Evolutionary conservation across 2,888 invertebrate species (phyloP).

Genomic region (Hydriomena furcata): DNA sequence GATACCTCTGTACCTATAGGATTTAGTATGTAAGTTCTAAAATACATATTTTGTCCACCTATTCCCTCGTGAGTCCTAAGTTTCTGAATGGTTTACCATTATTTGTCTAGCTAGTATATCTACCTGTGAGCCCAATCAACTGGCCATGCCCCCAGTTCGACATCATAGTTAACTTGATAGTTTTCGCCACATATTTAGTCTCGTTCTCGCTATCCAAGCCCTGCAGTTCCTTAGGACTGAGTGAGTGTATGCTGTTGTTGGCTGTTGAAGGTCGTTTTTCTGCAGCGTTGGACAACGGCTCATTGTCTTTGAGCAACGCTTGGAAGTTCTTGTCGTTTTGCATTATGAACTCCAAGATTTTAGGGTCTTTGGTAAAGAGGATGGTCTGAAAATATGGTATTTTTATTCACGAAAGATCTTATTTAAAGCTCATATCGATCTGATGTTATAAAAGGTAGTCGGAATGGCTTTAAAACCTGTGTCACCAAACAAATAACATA

Average conservation of each 20-base stretch:
- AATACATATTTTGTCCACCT: no score
- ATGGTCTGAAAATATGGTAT: constrained; percentile 86
- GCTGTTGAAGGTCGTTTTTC: constrained; percentile 84
- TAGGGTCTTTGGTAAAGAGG: constrained; percentile 90
- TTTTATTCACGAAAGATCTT: neutral
- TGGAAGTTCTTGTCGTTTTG: constrained; percentile 70
- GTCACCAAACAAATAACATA: no score
- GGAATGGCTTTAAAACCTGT: no score
- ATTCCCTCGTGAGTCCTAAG: no score
- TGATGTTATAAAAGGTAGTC: no score
- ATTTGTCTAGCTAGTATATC: neutral
- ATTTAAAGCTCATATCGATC: no score
- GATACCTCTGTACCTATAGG: no score
- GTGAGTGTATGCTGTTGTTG: constrained; percentile 61
- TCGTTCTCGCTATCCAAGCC: constrained; percentile 49
- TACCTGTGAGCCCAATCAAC: constrained; percentile 84
- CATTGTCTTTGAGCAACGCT: constrained; percentile 68
- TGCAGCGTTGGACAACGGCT: constrained; percentile 49
- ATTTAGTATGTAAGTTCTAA: no score
- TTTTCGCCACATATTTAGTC: constrained; percentile 62
- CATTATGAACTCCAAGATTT: constrained; percentile 84
- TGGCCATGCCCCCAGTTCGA: constrained; percentile 86
- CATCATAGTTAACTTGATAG: constrained; percentile 81
- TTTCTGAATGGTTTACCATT: no score
- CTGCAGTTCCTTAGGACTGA: constrained; percentile 52